Evolutionary conservation across 2,113 vertebrate genomes (phyloP).

Genomic region (Barbus barbus): DNA sequence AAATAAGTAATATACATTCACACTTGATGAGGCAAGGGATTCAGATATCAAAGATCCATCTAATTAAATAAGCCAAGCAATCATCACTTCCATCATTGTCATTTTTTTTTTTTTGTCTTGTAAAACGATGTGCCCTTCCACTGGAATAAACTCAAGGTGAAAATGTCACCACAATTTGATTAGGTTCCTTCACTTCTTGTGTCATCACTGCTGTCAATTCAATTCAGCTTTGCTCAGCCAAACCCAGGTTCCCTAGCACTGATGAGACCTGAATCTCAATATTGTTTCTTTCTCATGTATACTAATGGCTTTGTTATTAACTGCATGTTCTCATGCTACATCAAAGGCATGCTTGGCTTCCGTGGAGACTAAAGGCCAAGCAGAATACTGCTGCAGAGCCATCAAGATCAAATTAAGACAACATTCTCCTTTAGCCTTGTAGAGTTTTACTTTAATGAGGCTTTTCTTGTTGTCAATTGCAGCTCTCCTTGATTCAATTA

Average conservation of each 20-base stretch:
- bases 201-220: slow-evolving; percentile 42
- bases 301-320: slow-evolving; percentile 39
- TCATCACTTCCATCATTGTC: slow-evolving; percentile 9
- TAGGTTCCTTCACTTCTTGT: slow-evolving; percentile 39
- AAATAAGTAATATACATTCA: neutral
- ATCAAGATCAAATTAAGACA: slow-evolving; percentile 37
- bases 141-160: slow-evolving; percentile 45
- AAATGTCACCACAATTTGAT: slow-evolving; percentile 47
- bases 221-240: slow-evolving; percentile 31
- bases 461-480: slow-evolving; percentile 17
- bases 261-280: slow-evolving; percentile 47
- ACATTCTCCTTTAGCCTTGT: neutral
- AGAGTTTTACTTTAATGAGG: slow-evolving; percentile 12
- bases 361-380: slow-evolving; percentile 23
- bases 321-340: slow-evolving; percentile 11
- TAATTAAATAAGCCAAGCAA: slow-evolving; percentile 45
- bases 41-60: slow-evolving; percentile 7
- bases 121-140: slow-evolving; percentile 32
- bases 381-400: slow-evolving; percentile 15
- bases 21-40: slow-evolving; percentile 22
- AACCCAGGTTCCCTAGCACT: neutral
- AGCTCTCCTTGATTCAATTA: slow-evolving; percentile 2
- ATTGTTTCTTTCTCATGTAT: slow-evolving; percentile 22
- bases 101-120: neutral
- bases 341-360: slow-evolving; percentile 35